These are phyloP conservation scores for Camponotus fellah DNA, from an alignment of 2,888 invertebrate genomes.

Conservation along the genomic window DNA sequence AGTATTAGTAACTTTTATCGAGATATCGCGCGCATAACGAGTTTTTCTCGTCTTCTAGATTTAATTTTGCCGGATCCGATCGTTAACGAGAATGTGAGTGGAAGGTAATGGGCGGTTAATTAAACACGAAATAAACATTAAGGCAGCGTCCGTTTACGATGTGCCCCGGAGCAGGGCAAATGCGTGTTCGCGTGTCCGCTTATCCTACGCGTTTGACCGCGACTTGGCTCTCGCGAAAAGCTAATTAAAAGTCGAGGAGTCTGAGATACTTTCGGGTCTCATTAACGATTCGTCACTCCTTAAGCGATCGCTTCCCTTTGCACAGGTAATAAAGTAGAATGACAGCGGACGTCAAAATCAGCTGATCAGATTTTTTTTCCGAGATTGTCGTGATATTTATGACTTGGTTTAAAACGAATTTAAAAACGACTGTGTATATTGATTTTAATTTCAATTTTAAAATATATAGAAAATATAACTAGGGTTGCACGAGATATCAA, in stretches of 20 bases:
- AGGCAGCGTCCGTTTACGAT: conserved; percentile 67
- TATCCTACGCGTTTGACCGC: conserved; percentile 24
- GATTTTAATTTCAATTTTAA: neutral
- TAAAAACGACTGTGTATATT: neutral
- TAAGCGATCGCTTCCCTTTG: conserved; percentile 48
- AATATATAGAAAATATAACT: neutral
- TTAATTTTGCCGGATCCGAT: conserved; percentile 44
- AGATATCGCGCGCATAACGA: neutral
- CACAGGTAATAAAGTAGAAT: conserved; percentile 55
- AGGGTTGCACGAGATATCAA: no score
- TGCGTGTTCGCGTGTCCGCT: conserved; percentile 62
- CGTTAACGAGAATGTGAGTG: conserved; percentile 57
- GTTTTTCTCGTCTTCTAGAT: conserved; percentile 25
- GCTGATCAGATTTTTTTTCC: neutral
- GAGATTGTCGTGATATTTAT: conserved; percentile 5
- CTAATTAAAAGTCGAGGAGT: conserved; percentile 70
- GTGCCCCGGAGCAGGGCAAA: conserved; percentile 51
- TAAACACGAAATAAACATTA: conserved; percentile 72
- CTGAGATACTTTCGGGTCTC: conserved; percentile 66
- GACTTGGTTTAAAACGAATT: neutral
- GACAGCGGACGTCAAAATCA: conserved; percentile 6
- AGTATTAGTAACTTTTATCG: neutral
- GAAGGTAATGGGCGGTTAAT: conserved; percentile 71
- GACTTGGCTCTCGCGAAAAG: conserved; percentile 66
- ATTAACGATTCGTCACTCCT: conserved; percentile 80